Evolutionary conservation across 2,113 vertebrate genomes (phyloP).

Genomic region (Phylloscopus trochilus): DNA sequence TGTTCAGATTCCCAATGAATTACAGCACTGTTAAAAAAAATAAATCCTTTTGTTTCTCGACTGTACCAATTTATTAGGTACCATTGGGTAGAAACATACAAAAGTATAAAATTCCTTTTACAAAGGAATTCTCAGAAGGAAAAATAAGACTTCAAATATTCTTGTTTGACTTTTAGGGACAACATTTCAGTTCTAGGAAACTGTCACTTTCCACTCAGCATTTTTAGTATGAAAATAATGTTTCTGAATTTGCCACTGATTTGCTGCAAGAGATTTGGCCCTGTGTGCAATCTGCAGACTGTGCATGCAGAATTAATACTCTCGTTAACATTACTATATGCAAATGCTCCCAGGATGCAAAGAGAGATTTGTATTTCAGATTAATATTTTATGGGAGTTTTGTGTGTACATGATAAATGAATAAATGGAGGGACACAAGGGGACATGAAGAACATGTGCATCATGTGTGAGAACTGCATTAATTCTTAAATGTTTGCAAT

Average conservation of each 20-base stretch:
- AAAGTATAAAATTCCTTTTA: background rate
- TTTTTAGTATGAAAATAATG: background rate
- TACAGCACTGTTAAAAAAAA: background rate
- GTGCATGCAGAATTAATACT: constrained; percentile 58
- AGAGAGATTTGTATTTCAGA: constrained; percentile 60
- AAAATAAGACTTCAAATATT: background rate
- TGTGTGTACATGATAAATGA: constrained; percentile 58
- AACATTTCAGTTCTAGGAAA: background rate
- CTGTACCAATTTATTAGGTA: background rate
- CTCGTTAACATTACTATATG: constrained; percentile 54
- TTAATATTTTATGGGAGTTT: constrained; percentile 64
- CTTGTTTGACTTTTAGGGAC: background rate
- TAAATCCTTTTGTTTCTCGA: background rate
- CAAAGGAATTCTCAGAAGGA: background rate
- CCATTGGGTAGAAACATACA: background rate
- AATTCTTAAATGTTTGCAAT: constrained; percentile 61
- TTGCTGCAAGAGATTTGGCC: constrained; percentile 4
- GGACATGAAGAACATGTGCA: constrained; percentile 43
- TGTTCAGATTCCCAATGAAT: background rate
- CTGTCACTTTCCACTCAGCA: background rate
- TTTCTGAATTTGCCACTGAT: background rate
- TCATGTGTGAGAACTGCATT: constrained; percentile 41
- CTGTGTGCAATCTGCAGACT: constrained; percentile 3
- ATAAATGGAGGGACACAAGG: constrained; percentile 58
- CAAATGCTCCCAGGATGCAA: constrained; percentile 46